Evolutionary conservation across 2,888 invertebrate genomes (phyloP), one percentile per base, ranked within the genome.

Genomic region (Odontomyia ornata): DNA sequence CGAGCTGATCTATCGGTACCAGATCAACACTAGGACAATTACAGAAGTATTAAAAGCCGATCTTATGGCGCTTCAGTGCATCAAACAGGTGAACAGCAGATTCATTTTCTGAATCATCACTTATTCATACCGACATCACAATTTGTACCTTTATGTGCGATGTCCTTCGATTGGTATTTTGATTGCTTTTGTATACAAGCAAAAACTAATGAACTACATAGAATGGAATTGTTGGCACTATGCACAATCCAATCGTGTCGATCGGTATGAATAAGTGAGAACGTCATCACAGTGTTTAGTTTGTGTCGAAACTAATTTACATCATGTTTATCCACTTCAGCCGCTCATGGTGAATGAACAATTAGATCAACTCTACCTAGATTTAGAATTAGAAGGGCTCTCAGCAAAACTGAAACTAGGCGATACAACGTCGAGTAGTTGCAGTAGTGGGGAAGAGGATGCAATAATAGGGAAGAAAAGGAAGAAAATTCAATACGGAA

Each of bases 311-410:
- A 52, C 52, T 52, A 52, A 52, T 15, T 52, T 52, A 4, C 5
- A n/a, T 36, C 46, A 62, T 73, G 57, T 57, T 76, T 71, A 72
- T 73, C 80, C 78, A 77, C 82, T 85, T 78, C 86, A 92, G 88
- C 90, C 92, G 0, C 82, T 86, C 62, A 82, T 90, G 82, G 91
- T 92, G 0, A 90, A 91, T 81, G 90, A 91, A 79, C 92, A 92
- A 84, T 83, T 92, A 62, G 87, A 87, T 77, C 90, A 91, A 80
- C 85, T 91, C 3, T 91, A 90, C 81, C 82, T 89, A 21, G 91
- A 91, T 81, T 84, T 91, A 84, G 89, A 90, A 81, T 81, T 89
- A 25, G 89, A 89, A 80, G 89, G 89, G 3, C 83, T 88, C 23
- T 85, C 88, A 21, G 85, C 87, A 1, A 88, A 88, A 79, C 84